A percentile compares a stretch with the other conserved stretches of the same genome.
phyloP scores from a whole-genome alignment of 2,888 invertebrate genomes.

The Drosophila dives region DNA sequence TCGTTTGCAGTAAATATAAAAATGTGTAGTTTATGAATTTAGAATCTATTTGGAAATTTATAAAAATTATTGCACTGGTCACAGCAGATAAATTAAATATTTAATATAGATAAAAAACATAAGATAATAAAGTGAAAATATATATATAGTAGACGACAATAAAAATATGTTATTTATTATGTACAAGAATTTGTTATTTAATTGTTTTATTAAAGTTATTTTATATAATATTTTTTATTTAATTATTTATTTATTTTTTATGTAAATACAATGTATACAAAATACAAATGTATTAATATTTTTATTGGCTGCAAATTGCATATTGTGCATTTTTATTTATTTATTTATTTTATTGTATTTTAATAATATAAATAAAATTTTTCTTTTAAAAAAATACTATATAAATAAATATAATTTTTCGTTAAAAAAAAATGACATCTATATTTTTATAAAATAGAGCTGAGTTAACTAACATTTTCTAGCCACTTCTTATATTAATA shows the following conservation, averaged over 20 bases:
- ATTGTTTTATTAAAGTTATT: no score
- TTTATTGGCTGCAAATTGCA: neutral
- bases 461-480: rapidly evolving
- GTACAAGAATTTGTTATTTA: no score
- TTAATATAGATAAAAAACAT: no score
- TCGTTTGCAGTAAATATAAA: neutral
- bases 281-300: no score
- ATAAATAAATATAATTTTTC: no score
- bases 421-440: neutral
- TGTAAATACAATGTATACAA: no score
- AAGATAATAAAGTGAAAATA: neutral
- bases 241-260: neutral
- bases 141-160: neutral
- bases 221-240: no score
- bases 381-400: neutral
- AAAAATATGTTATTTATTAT: neutral
- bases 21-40: no score
- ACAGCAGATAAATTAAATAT: neutral
- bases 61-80: neutral
- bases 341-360: no score
- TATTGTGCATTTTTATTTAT: neutral
- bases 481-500: neutral
- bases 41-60: neutral
- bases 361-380: no score
- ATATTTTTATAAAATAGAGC: neutral